phyloP scores from a whole-genome alignment of 2,888 invertebrate genomes.

The Dinocampus coccinellae region DNA sequence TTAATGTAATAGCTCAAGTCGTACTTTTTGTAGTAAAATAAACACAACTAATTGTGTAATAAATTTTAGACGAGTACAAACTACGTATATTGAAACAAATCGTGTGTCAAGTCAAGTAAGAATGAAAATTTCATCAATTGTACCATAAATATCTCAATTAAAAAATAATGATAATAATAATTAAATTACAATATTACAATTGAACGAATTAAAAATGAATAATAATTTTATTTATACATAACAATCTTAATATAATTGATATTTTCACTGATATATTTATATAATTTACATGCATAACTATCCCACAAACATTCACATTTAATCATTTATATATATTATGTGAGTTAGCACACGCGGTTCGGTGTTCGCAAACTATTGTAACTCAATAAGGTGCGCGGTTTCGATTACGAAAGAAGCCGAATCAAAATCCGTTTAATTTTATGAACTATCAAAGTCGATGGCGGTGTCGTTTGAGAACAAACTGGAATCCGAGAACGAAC shows the following conservation, averaged over 20 bases:
- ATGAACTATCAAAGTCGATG: conserved; percentile 57
- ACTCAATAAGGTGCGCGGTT: conserved; percentile 41
- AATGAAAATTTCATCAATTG: neutral
- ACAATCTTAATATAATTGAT: too few species aligned
- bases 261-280: conserved; percentile 10
- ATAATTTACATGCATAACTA: neutral
- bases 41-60: conserved; percentile 58
- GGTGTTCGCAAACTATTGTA: conserved; percentile 14
- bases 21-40: conserved; percentile 50
- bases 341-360: neutral
- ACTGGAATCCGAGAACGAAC: conserved; percentile 51
- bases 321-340: conserved; percentile 6
- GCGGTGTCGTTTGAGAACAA: conserved; percentile 52
- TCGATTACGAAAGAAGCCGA: conserved; percentile 61
- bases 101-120: neutral
- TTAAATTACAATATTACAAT: too few species aligned
- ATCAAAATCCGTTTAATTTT: conserved; percentile 61
- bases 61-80: conserved; percentile 49
- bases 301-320: conserved; percentile 4
- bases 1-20: conserved; percentile 51
- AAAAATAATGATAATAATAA: too few species aligned
- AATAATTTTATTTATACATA: too few species aligned
- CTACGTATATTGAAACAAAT: conserved; percentile 33
- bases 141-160: neutral
- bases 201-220: too few species aligned